These are phyloP conservation scores for Patella depressa DNA, from an alignment of 2,888 invertebrate genomes.

Conservation along the genomic window DNA sequence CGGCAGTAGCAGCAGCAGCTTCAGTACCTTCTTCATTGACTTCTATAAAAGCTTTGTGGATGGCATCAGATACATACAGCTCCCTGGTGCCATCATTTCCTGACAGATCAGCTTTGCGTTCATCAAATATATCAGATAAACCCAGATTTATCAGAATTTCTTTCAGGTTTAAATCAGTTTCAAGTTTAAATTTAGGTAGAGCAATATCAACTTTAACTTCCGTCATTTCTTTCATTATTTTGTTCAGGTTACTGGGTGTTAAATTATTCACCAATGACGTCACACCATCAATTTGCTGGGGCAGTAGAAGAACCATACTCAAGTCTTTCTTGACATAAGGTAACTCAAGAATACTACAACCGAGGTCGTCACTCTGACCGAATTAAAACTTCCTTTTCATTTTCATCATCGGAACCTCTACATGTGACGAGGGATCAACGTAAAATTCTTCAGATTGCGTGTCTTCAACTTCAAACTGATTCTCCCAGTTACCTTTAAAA, in stretches of 20 bases:
- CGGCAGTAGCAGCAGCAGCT: conserved; percentile 66
- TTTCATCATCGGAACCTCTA: conserved; percentile 79
- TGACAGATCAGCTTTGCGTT: conserved; percentile 57
- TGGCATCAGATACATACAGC: conserved; percentile 59
- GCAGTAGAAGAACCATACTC: conserved; percentile 64
- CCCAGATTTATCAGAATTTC: conserved; percentile 50
- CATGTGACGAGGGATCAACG: conserved; percentile 3
- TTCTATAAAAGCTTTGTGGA: conserved; percentile 68
- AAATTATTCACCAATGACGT: conserved; percentile 43
- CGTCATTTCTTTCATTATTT: conserved; percentile 6
- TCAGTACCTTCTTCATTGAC: conserved; percentile 68
- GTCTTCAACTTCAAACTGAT: conserved; percentile 72
- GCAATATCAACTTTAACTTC: conserved; percentile 10
- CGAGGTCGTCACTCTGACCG: conserved; percentile 74
- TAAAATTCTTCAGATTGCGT: conserved; percentile 12
- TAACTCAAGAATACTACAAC: conserved; percentile 83
- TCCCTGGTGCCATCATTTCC: conserved; percentile 50
- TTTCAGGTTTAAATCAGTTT: conserved; percentile 45
- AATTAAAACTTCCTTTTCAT: conserved; percentile 78
- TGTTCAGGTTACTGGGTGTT: conserved; percentile 14
- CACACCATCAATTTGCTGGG: conserved; percentile 53
- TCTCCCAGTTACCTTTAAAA: conserved; percentile 72
- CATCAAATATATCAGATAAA: conserved; percentile 57
- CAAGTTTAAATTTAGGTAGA: conserved; percentile 59
- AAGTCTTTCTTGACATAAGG: conserved; percentile 75